phyloP scores from a whole-genome alignment of 2,113 vertebrate species.

The Phrynocephalus versicolor region DNA sequence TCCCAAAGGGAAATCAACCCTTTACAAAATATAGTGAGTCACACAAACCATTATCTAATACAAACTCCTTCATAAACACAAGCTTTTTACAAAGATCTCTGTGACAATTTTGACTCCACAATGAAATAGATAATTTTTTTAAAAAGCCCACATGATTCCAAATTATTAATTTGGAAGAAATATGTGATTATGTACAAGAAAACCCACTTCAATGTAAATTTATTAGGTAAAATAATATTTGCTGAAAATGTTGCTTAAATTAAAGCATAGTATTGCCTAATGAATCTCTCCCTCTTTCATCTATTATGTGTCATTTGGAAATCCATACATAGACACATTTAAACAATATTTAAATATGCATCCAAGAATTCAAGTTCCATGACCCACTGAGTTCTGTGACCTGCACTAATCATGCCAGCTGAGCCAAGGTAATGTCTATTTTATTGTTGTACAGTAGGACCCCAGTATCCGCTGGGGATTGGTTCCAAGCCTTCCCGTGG shows the following conservation, averaged over 20 bases:
- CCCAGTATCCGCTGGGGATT: too few relatives aligned
- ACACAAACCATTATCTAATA: conserved; percentile 60
- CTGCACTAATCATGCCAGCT: not conserved
- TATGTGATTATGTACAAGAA: conserved; percentile 25
- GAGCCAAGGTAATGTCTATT: not conserved
- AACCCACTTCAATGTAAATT: not conserved
- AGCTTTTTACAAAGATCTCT: conserved; percentile 52
- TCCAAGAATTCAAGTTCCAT: not conserved
- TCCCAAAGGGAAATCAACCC: conserved; percentile 67
- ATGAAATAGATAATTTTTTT: conserved; percentile 25
- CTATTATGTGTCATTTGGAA: not conserved
- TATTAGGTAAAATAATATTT: not conserved
- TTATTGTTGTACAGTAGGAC: not conserved
- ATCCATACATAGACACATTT: not conserved
- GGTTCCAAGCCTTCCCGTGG: too few relatives aligned
- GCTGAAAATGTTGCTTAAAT: conserved; percentile 9
- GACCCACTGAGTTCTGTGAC: not conserved
- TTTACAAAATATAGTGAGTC: conserved; percentile 57
- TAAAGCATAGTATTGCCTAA: conserved; percentile 17
- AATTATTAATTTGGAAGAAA: conserved; percentile 19
- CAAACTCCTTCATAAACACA: conserved; percentile 56
- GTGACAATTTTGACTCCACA: conserved; percentile 45
- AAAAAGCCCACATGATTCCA: not conserved
- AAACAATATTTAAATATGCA: not conserved
- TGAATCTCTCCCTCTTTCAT: not conserved